A percentile compares a stretch with the other conserved stretches of the same genome.
These are phyloP conservation scores for Apodemia duryi DNA, from an alignment of 2,888 invertebrate genomes.

Conservation along the genomic window DNA sequence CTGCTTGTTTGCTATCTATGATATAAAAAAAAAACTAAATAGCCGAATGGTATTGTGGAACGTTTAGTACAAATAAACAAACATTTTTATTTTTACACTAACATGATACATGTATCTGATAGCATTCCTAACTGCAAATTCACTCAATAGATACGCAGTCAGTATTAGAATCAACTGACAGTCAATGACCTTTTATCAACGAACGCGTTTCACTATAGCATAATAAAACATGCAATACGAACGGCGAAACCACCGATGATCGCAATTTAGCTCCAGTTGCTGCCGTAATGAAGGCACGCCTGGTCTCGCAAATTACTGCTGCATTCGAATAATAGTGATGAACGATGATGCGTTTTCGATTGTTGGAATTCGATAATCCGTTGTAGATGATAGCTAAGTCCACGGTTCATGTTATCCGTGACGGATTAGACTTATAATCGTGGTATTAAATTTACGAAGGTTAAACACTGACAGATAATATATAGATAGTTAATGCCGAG, in stretches of 20 bases:
- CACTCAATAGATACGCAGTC: background rate
- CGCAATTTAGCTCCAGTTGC: background rate
- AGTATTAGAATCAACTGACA: background rate
- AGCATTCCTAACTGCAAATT: background rate
- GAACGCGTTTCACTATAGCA: background rate
- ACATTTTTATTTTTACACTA: too few species aligned
- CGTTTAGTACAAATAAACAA: too few species aligned
- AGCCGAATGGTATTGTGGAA: too few species aligned
- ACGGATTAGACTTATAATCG: too few species aligned
- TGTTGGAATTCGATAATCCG: background rate
- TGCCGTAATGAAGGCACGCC: background rate
- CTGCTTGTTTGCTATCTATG: too few species aligned
- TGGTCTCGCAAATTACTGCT: background rate
- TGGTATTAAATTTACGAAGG: too few species aligned
- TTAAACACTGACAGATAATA: too few species aligned
- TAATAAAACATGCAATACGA: constrained; percentile 4
- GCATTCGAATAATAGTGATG: too few species aligned
- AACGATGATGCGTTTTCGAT: background rate
- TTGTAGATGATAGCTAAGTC: background rate
- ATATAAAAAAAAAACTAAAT: too few species aligned
- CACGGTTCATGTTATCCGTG: background rate
- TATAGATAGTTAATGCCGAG: too few species aligned
- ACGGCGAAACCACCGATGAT: constrained; percentile 1
- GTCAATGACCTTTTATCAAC: constrained; percentile 1
- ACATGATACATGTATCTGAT: too few species aligned